Conservation (phyloP, 2,888 invertebrate species). For the Neria commutata region DNA sequence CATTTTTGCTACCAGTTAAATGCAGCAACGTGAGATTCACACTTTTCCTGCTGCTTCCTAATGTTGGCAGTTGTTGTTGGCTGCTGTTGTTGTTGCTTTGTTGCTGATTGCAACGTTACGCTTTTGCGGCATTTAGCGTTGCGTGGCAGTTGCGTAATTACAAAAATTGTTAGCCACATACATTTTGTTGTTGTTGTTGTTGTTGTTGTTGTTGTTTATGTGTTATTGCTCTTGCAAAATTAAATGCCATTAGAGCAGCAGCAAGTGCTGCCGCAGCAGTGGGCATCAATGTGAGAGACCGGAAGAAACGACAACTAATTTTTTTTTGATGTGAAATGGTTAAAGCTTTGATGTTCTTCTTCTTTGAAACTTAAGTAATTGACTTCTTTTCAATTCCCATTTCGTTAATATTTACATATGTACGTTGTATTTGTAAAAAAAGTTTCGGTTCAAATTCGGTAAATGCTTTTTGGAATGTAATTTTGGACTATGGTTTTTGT, state of each 20-base stretch:
- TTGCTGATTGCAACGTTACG: slow-evolving; percentile 2
- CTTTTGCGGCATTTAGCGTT: background rate
- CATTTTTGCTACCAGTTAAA: slow-evolving; percentile 34
- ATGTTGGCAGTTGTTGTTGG: background rate
- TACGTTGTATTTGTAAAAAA: no score
- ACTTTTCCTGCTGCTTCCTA: no score
- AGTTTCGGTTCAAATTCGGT: no score
- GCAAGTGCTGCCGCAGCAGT: background rate
- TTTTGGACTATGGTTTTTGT: no score
- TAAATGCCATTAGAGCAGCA: background rate
- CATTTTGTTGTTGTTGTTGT: background rate
- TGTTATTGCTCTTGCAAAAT: background rate
- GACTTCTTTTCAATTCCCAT: no score
- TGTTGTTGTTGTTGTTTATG: background rate
- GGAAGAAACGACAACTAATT: no score
- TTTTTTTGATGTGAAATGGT: no score
- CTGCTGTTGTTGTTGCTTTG: background rate
- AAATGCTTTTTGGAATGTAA: no score
- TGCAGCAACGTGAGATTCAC: slow-evolving; percentile 32
- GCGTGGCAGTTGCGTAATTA: slow-evolving; percentile 14
- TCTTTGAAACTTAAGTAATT: no score
- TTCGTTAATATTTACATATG: no score
- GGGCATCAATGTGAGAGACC: background rate
- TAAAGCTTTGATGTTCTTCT: no score
- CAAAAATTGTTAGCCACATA: slow-evolving; percentile 6